Conservation (phyloP, 2,888 invertebrate species). For the Entomobrya multifasciata region DNA sequence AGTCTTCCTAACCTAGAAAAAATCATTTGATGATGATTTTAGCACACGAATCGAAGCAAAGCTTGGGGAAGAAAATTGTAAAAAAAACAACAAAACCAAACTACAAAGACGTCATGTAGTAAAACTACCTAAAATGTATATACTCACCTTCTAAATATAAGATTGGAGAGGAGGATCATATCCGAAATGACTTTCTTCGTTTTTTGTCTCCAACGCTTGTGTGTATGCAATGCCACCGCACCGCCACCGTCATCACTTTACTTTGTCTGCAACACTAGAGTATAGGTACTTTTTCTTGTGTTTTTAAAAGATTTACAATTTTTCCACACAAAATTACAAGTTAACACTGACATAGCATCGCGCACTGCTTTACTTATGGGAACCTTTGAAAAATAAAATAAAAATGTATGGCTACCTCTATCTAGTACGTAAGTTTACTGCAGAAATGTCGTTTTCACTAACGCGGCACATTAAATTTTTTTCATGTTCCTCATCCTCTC, state of each 20-base stretch:
- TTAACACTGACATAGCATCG: slow-evolving; percentile 4
- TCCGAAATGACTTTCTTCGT: slow-evolving; percentile 3
- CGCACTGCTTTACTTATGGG: background rate
- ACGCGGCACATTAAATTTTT: background rate
- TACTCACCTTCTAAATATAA: background rate
- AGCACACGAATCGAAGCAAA: no score
- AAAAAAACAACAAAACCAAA: background rate
- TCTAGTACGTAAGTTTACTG: background rate
- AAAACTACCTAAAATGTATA: no score
- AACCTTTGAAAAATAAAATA: background rate
- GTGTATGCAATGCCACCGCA: background rate
- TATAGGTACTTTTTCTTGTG: background rate
- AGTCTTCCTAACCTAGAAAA: no score
- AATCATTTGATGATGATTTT: no score
- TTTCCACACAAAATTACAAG: slow-evolving; percentile 32
- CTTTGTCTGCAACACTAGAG: no score
- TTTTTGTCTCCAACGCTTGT: background rate
- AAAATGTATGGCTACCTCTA: background rate
- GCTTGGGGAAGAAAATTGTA: no score
- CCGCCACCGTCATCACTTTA: no score
- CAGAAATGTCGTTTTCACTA: background rate
- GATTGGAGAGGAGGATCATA: background rate
- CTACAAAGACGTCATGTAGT: background rate
- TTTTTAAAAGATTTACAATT: slow-evolving; percentile 38
- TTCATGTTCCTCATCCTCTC: background rate